Evolutionary conservation across 2,888 invertebrate genomes (phyloP).

Genomic region (Tipula vernalis): DNA sequence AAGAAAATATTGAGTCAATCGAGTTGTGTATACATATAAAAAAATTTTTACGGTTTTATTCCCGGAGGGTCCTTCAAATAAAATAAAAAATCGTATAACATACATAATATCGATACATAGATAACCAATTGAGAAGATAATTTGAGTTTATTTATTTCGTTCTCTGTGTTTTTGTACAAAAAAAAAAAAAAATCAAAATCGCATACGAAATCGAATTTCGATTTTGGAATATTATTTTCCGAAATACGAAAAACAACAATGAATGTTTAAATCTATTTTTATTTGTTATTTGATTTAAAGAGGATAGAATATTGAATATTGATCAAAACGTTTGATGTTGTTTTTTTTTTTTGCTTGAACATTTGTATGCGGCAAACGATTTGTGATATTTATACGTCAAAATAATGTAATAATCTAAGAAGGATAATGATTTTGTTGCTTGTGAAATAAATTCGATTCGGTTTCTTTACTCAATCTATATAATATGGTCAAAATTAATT

Average conservation of each 20-base stretch:
- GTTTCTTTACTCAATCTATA: background rate
- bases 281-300: background rate
- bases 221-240: background rate
- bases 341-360: background rate
- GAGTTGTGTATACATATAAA: background rate
- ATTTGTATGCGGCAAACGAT: background rate
- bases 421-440: background rate
- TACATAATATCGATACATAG: background rate
- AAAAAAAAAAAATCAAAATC: background rate
- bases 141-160: background rate
- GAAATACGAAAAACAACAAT: background rate
- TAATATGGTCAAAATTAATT: background rate
- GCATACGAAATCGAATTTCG: background rate
- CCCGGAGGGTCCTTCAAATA: background rate
- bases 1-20: slow-evolving; percentile 4
- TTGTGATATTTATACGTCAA: background rate
- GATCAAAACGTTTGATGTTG: background rate
- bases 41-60: background rate
- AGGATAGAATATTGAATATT: background rate
- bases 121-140: slow-evolving; percentile 4
- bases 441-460: background rate
- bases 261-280: background rate
- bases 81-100: background rate
- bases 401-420: background rate
- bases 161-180: background rate